Base-by-base conservation (phyloP, 2,888 invertebrate species). In the Candidula unifasciata region DNA sequence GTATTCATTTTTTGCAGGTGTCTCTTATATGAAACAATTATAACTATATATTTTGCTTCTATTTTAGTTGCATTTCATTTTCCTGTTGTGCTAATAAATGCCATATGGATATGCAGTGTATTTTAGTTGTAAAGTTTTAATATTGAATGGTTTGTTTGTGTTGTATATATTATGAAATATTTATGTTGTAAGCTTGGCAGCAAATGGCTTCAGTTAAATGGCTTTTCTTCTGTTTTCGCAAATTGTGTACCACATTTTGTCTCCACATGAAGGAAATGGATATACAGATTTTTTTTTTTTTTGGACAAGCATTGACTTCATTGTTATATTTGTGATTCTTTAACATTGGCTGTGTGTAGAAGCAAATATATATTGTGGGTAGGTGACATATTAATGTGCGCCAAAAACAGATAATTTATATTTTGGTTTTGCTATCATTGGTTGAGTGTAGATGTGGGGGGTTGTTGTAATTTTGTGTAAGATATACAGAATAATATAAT, bases 301-400 rank as follows among this genome's bases (percentile, higher is more conserved):
- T n/a, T n/a, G n/a, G 44, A 10, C 44, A 44, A 10, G 44, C 44
- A 44, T 13, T 44, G n/a, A n/a, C 44, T 44, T 44, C 44, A 44
- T 44, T 44, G 44, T 44, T 44, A 44, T 44, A 52, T n/a, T n/a
- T 73, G 73, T 73, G 73, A 52, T 73, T 5, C 44, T 44, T 24
- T 18, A 73, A 73, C n/a, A 44, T 73, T 73, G 73, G 73, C 73
- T 73, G 73, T 73, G 73, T 73, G 27, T 52, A 73, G 73, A 73
- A 35, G 35, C 37, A 52, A 73, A 73, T 73, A 73, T 27, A 73
- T 73, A 27, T 66, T 27, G 66, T 73, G 24, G 35, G 16, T 35
- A 5, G 18, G 37, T 71, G 18, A 37, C 18, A 24, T 16, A 35
- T 37, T 71, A 10, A 44, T 73, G 10, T 73, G 52, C 3, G 0